Conservation (phyloP, 2,888 invertebrate species). For the Dorcus parallelipipedus region DNA sequence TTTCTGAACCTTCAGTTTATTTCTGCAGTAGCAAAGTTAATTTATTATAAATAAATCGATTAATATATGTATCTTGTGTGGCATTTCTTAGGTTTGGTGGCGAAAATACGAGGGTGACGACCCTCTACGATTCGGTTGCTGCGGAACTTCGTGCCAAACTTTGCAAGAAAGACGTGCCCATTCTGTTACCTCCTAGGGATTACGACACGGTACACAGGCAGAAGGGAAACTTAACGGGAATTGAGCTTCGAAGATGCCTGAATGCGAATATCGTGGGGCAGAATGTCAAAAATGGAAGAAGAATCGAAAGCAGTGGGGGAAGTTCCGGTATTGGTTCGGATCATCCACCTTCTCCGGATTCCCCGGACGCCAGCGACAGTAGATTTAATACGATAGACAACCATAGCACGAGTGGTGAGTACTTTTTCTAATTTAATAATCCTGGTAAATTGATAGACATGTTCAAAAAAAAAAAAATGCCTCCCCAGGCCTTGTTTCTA, state of each 20-base stretch:
- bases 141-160: constrained; percentile 84
- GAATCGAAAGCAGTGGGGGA: constrained; percentile 57
- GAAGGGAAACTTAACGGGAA: constrained; percentile 71
- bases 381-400: constrained; percentile 54
- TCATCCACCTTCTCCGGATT: constrained; percentile 78
- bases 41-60: too few species aligned
- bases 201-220: constrained; percentile 88
- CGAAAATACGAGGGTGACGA: constrained; percentile 59
- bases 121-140: constrained; percentile 85
- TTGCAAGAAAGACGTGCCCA: constrained; percentile 57
- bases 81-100: constrained; percentile 36
- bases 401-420: constrained; percentile 49
- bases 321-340: constrained; percentile 89
- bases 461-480: too few species aligned
- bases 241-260: constrained; percentile 66
- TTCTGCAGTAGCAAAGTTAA: too few species aligned
- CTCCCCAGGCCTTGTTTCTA: too few species aligned
- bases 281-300: constrained; percentile 39
- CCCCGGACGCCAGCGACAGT: constrained; percentile 45
- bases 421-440: neutral
- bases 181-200: constrained; percentile 87
- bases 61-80: neutral
- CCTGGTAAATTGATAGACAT: too few species aligned
- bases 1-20: too few species aligned
- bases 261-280: constrained; percentile 67